These are phyloP conservation scores for Latrodectus hesperus DNA, from an alignment of 2,888 invertebrate species.

Conservation along the genomic window DNA sequence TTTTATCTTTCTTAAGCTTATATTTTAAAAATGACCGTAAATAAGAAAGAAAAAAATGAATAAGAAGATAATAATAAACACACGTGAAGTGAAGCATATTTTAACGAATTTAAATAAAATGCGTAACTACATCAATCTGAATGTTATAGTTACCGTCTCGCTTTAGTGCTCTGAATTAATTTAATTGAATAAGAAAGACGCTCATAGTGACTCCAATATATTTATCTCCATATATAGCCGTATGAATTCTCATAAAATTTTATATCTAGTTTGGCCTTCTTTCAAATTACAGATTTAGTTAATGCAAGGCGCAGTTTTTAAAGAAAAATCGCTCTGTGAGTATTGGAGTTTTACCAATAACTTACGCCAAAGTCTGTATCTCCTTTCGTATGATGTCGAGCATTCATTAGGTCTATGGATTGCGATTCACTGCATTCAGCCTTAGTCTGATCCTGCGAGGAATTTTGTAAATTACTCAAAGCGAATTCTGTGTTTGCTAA, in stretches of 20 bases:
- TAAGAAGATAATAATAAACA: no score
- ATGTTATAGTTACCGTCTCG: no score
- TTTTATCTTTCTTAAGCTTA: no score
- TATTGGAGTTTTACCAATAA: conserved; percentile 34
- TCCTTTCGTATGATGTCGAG: conserved; percentile 23
- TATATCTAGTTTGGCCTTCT: conserved; percentile 14
- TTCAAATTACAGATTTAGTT: conserved; percentile 8
- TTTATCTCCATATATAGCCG: no score
- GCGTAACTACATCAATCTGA: no score
- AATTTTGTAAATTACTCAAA: conserved; percentile 52
- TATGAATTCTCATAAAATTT: conserved; percentile 18
- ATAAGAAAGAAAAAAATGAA: no score
- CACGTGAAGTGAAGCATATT: no score
- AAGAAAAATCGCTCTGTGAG: conserved; percentile 11
- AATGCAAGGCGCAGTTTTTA: conserved; percentile 2
- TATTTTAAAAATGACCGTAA: no score
- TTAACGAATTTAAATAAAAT: no score
- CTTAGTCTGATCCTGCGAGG: conserved; percentile 15
- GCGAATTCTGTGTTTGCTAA: conserved; percentile 27
- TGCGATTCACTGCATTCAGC: conserved; percentile 35
- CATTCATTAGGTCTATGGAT: conserved; percentile 49
- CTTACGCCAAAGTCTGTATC: conserved; percentile 19
- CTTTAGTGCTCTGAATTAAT: no score
- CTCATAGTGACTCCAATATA: no score
- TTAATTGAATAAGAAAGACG: no score